Conservation (phyloP, 2,113 vertebrate species). For the Dendrocopos noguchii region DNA sequence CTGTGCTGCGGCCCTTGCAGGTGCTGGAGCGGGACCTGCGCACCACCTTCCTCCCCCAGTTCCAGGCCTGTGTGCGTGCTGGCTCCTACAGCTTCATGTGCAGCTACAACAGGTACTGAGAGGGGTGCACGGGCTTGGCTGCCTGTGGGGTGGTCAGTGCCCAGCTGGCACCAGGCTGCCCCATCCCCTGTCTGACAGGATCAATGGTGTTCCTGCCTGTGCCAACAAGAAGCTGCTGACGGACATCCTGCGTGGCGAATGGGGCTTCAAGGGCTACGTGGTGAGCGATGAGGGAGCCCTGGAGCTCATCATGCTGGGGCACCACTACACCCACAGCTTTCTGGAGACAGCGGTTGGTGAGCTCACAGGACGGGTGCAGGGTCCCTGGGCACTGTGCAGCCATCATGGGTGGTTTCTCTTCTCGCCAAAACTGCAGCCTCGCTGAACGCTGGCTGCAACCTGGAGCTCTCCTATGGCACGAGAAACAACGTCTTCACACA, state of each 20-base stretch:
- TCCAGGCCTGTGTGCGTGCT: conserved; percentile 61
- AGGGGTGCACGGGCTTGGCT: accelerated
- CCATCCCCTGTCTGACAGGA: conserved; percentile 21
- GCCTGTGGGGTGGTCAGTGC: accelerated
- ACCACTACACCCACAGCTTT: conserved; percentile 61
- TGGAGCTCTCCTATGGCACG: conserved; percentile 60
- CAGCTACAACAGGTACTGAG: conserved; percentile 69
- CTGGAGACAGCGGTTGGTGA: conserved; percentile 67
- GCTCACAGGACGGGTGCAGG: accelerated
- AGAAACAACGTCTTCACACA: conserved; percentile 59
- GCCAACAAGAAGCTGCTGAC: conserved; percentile 73
- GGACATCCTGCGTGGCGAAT: conserved; percentile 66
- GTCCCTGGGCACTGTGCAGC: accelerated
- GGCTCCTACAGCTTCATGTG: conserved; percentile 76
- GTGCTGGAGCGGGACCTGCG: conserved; percentile 69
- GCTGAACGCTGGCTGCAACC: conserved; percentile 59
- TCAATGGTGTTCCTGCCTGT: conserved; percentile 65
- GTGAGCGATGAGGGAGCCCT: conserved; percentile 73
- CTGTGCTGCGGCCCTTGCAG: neutral
- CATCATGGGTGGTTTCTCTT: accelerated
- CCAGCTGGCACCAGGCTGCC: accelerated
- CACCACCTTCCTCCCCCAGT: conserved; percentile 75
- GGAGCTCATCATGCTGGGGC: conserved; percentile 68
- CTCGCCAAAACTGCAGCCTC: neutral
- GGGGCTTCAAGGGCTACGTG: conserved; percentile 73